Evolutionary conservation across 2,888 invertebrate species (phyloP).

Genomic region (Lycaena phlaeas): DNA sequence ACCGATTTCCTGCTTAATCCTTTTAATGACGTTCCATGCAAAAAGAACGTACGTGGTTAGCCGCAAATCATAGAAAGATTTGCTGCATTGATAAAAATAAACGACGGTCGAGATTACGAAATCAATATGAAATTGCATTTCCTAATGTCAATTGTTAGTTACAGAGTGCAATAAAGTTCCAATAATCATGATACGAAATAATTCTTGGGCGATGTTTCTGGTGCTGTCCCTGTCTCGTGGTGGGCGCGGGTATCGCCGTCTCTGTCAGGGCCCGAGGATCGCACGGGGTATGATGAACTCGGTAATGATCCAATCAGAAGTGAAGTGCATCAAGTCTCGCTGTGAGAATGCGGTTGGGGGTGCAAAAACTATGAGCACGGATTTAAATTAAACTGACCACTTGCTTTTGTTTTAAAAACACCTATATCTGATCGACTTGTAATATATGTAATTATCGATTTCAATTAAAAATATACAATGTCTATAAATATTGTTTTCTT

Average conservation of each 20-base stretch:
- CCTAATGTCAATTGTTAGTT: constrained; percentile 74
- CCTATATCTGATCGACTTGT: constrained; percentile 18
- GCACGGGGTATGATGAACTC: constrained; percentile 72
- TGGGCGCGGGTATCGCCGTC: constrained; percentile 31
- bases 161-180: constrained; percentile 73
- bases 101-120: constrained; percentile 61
- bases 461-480: no score
- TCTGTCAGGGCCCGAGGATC: constrained; percentile 57
- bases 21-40: constrained; percentile 65
- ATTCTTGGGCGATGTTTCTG: constrained; percentile 63
- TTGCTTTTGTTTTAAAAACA: constrained; percentile 53
- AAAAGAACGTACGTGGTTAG: constrained; percentile 59
- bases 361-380: constrained; percentile 67
- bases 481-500: no score
- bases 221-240: constrained; percentile 25
- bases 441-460: background rate
- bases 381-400: constrained; percentile 67
- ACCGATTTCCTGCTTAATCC: constrained; percentile 66
- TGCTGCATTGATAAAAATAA: constrained; percentile 70
- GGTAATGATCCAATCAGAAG: constrained; percentile 74
- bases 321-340: constrained; percentile 69
- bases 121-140: constrained; percentile 74
- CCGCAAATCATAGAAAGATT: constrained; percentile 72
- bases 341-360: constrained; percentile 72
- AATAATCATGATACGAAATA: constrained; percentile 73